Evolutionary conservation across 2,113 vertebrate genomes (phyloP), one percentile per base, ranked within the genome.

Genomic region (Etia nguti): DNA sequence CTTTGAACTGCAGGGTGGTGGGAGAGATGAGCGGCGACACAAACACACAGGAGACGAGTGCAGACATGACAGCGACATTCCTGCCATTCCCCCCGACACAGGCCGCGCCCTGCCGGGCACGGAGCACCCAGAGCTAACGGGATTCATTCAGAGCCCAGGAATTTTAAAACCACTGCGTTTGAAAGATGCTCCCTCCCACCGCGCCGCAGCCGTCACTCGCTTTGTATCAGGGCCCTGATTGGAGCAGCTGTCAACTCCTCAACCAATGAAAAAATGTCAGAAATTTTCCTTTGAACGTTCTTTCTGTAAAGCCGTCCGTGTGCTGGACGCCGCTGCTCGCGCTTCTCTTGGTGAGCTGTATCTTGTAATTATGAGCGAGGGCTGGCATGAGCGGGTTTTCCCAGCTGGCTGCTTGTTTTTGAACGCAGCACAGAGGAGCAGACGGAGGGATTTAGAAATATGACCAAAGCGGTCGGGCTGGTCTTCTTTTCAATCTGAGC

Each of bases 41-140:
- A 38, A 24, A 38, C 5, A 13, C 8, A 54, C n/a, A 22, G 82
- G 41, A 62, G 81, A 85, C 91, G 38, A 87, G 93, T 89, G 50
- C 68, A 52, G 93, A 88, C 93, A 93, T 22, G 93, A 88, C 89
- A 43, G 36, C 4, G 80, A 73, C 86, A 94, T 94, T 92, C 91
- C 90, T 84, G 83, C 15, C 46, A 80, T 92, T 83, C 81, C 26
- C 62, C 8, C 26, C 1, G 22, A 26, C 41, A 2, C 41, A 2
- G 11, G 73, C 87, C 88, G 68, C 88, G 36, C 91, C 88, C 82
- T 10, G 10, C 3, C 0, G 8, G 1, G 38, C 4, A 29, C 22
- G 13, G 4, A 29, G 20, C 38, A 11, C 22, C 34, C 22, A 22
- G 29, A 9, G n/a, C n/a, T 11, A 26, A 22, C 2, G 1, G 18